These are phyloP conservation scores for Poecilia picta DNA, from an alignment of 2,797 vertebrate species.

Conservation along the genomic window DNA sequence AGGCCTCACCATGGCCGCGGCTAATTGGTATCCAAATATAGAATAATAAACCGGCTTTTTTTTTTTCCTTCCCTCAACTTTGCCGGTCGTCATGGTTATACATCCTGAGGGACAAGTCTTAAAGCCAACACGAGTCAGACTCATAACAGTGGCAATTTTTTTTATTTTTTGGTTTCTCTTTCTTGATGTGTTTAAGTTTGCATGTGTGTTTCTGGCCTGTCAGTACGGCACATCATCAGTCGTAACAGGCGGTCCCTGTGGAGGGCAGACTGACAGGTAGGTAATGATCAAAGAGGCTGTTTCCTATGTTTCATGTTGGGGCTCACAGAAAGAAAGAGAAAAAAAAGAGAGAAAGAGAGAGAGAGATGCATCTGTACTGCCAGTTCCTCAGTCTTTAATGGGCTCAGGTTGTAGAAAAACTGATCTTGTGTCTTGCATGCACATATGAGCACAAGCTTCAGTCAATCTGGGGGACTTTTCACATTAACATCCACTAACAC, in stretches of 20 bases:
- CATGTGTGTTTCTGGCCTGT: constrained; percentile 75
- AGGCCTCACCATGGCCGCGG: constrained; percentile 50
- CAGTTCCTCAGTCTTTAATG: constrained; percentile 78
- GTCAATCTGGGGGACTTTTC: constrained; percentile 54
- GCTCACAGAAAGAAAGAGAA: constrained; percentile 67
- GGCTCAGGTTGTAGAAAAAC: constrained; percentile 57
- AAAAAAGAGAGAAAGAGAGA: constrained; percentile 51
- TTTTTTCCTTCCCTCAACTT: constrained; percentile 30
- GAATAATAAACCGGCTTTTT: constrained; percentile 68
- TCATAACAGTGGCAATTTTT: constrained; percentile 35
- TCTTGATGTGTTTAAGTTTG: constrained; percentile 61
- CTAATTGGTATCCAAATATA: constrained; percentile 77
- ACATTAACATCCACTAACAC: constrained; percentile 66
- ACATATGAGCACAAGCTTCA: constrained; percentile 39
- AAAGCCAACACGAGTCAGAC: constrained; percentile 61
- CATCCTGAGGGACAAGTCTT: constrained; percentile 63
- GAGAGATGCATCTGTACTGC: constrained; percentile 73
- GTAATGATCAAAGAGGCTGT: constrained; percentile 86
- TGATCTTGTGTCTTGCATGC: constrained; percentile 30
- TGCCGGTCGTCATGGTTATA: constrained; percentile 72
- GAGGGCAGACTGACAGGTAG: constrained; percentile 81
- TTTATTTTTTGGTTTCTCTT: constrained; percentile 14
- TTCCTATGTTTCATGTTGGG: constrained; percentile 78
- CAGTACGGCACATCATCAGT: constrained; percentile 75
- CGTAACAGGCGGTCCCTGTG: constrained; percentile 74